Base-by-base conservation (phyloP, 2,113 vertebrate genomes). In the Ovis canadensis region DNA sequence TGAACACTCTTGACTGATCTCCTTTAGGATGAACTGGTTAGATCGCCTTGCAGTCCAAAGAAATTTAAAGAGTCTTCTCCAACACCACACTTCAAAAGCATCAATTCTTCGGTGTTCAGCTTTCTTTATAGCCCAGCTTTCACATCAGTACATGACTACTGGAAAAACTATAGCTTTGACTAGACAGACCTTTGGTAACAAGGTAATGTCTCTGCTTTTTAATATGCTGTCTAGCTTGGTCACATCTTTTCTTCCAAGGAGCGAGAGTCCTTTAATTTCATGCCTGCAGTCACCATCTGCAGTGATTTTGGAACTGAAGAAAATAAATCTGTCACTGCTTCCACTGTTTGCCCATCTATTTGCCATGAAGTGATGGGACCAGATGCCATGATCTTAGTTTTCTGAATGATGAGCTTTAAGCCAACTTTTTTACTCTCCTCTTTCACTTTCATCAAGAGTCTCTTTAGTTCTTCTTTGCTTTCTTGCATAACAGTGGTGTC, bases 21-120 rank as follows among this genome's bases (percentile, higher is more conserved):
- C 64, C n/a, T 71, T 71, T 23, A 71, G 19, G 64, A 71, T 11
- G 8, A 19, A 71, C 64, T 71, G n/a, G 9, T 36, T 36, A 17
- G 2, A 21, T 71, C 64, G 21, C 64, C 9, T 3, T 71, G n/a
- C 17, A 36, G 17, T 71, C 17, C 64, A 71, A 21, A 36, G 17
- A 10, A 71, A 11, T 71, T n/a, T 71, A n/a, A 67, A 67, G 17
- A 71, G n/a, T 36, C 9, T 67, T 71, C 64, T 67, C 33, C 33
- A 67, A 36, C 8, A 36, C 17, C 9, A 71, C n/a, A 71, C 4
- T 71, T 71, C 17, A 71, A 36, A 71, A 71, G 17, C 64, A 21
- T 21, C 17, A 36, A 1, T 36, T 71, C 9, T 36, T 36, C 0
- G 0, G 9, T 71, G 64, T n/a, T 36, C 64, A 71, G n/a, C n/a